These are phyloP conservation scores for Scomber colias DNA, from an alignment of 2,113 vertebrate genomes.

Conservation along the genomic window DNA sequence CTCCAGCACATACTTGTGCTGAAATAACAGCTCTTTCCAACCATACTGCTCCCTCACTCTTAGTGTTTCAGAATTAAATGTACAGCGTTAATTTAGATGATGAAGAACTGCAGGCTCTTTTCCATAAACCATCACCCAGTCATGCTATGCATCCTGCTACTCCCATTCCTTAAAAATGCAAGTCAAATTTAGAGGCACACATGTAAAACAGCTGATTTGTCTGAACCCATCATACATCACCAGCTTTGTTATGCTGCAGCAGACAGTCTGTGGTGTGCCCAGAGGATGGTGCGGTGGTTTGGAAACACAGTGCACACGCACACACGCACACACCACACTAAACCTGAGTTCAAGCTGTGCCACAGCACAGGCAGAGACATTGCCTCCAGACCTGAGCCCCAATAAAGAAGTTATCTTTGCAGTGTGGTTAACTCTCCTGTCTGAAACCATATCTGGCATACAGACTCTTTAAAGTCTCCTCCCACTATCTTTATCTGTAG, in stretches of 20 bases:
- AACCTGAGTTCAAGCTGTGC: slow-evolving; percentile 38
- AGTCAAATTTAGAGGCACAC: slow-evolving; percentile 57
- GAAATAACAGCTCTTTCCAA: slow-evolving; percentile 28
- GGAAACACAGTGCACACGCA: slow-evolving; percentile 13
- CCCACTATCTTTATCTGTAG: slow-evolving; percentile 19
- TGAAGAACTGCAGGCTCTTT: slow-evolving; percentile 46
- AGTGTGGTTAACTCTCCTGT: slow-evolving; percentile 10
- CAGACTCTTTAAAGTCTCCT: slow-evolving; percentile 6
- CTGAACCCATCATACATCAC: slow-evolving; percentile 42
- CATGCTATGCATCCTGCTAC: slow-evolving; percentile 16
- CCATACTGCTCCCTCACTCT: not conserved
- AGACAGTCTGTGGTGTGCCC: slow-evolving; percentile 24
- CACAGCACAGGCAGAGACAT: slow-evolving; percentile 29
- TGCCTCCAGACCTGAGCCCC: slow-evolving; percentile 49
- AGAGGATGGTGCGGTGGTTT: slow-evolving; percentile 30
- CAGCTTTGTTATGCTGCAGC: slow-evolving; percentile 45
- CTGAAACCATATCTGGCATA: slow-evolving; percentile 10
- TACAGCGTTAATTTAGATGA: slow-evolving; percentile 33
- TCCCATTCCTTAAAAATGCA: slow-evolving; percentile 23
- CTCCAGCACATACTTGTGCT: not conserved
- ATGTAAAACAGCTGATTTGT: slow-evolving; percentile 77
- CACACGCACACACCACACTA: not conserved
- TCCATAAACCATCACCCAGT: slow-evolving; percentile 59
- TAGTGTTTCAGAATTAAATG: slow-evolving; percentile 21
- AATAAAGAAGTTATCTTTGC: slow-evolving; percentile 23